These are phyloP conservation scores for Cylas formicarius DNA, from an alignment of 1,140 invertebrate genomes.

Conservation along the genomic window DNA sequence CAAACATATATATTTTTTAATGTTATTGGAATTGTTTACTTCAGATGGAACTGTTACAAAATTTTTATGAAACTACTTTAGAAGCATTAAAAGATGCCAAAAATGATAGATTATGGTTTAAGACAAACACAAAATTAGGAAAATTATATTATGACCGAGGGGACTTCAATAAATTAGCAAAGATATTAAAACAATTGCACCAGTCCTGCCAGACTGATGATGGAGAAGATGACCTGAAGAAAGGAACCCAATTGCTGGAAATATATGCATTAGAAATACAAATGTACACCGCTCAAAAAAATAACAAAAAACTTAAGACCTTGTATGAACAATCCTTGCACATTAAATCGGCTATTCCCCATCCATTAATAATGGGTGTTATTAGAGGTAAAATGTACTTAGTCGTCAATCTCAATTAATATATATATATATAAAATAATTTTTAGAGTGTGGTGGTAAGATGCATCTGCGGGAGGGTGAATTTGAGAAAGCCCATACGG, in stretches of 20 bases:
- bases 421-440: constrained; percentile 5
- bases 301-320: constrained; percentile 98
- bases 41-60: constrained; percentile 97
- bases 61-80: constrained; percentile 98
- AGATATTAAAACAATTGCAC: constrained; percentile 96
- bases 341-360: constrained; percentile 98
- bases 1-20: no score
- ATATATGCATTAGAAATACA: constrained; percentile 99
- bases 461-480: constrained; percentile 99
- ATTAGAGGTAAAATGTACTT: constrained; percentile 24
- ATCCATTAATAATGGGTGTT: constrained; percentile 70
- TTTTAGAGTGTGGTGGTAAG: constrained; percentile 92
- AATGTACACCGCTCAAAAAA: constrained; percentile 99
- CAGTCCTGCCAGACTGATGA: constrained; percentile 98
- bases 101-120: constrained; percentile 99
- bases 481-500: constrained; percentile 98
- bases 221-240: constrained; percentile 98
- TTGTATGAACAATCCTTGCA: constrained; percentile 97
- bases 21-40: no score
- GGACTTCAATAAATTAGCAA: constrained; percentile 91
- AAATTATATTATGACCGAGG: constrained; percentile 97
- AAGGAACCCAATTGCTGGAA: constrained; percentile 95
- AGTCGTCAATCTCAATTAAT: no score
- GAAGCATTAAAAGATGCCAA: constrained; percentile 98
- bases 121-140: constrained; percentile 98